Evolutionary conservation across 2,797 vertebrate genomes (phyloP), one percentile per base, ranked within the genome.

Genomic region (Bradypodion pumilum): DNA sequence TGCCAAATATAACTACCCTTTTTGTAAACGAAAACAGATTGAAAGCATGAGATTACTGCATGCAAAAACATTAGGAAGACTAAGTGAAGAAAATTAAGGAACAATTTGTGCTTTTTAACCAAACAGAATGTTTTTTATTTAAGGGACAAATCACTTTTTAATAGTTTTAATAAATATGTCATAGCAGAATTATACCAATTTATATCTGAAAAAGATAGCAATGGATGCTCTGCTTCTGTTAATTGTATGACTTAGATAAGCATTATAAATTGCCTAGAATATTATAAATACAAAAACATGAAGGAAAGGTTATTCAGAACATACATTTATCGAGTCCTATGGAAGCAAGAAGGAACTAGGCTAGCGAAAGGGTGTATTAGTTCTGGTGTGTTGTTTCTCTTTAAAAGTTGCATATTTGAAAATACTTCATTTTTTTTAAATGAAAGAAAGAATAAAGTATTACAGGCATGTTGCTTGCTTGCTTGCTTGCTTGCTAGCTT

Each of bases 61-160:
- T 68, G 49, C 73, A 83, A 75, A 66, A 76, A 44, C 29, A 59
- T 76, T 68, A 68, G 42, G 35, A 83, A 76, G 69, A 63, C 6
- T 74, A 46, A 83, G 63, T 56, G 62, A 73, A 59, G 35, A 68
- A 76, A 68, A 76, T 83, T 68, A 76, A 83, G 46, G 32, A 83
- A 76, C 35, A 23, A 25, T 68, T 83, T 83, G 74, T 59, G 21
- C 63, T 68, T 75, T 74, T 68, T 83, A 76, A 75, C 75, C 72
- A 82, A 74, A 46, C 37, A 82, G 82, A 74, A 52, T 40, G 62
- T 56, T 56, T 82, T 74, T 82, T 75, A 82, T 82, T 83, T 83
- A 76, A 68, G 81, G 37, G 75, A 56, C 73, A 83, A 83, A 83
- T 76, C 2, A 19, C 10, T 76, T 76, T 66, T 76, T 75, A 76